These are phyloP conservation scores for cattle (Bos taurus) DNA, from an alignment of 2,113 vertebrate species.

Conservation along the genomic window ARS-UCD2.0 NC_037356.1:50247001-50247500, in stretches of 20 bases:
- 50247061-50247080: not conserved
- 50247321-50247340: not conserved
- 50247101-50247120: not conserved
- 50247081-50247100: not conserved
- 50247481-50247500: not conserved
- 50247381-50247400: not conserved
- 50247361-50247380: not conserved
- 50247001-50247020: not conserved
- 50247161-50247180: not conserved
- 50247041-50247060: not conserved
- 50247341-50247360: not conserved
- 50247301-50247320: not conserved
- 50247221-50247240: not conserved
- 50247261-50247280: not conserved
- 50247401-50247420: not conserved
- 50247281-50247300: not conserved
- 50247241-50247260: not conserved
- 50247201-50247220: not conserved
- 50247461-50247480: not conserved
- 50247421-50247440: not conserved
- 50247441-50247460: not conserved
- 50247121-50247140: not conserved
- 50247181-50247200: rapidly evolving
- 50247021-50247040: not conserved
- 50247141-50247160: not conserved